These are phyloP conservation scores for Microcebus jonahi DNA, from an alignment of 2,113 vertebrate species.

Conservation along the genomic window DNA sequence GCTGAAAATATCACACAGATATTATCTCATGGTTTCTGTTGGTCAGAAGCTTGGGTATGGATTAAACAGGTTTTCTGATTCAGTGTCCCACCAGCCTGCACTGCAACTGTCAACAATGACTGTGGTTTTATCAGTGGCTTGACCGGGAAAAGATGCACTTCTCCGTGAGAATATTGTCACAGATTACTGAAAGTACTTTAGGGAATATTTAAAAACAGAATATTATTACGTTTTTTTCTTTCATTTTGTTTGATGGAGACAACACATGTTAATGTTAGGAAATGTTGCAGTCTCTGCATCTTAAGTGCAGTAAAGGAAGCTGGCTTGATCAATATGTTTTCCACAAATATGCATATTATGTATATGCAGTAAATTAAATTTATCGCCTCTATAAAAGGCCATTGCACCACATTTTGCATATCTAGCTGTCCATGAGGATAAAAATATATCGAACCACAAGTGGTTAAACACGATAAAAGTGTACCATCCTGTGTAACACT, in stretches of 20 bases:
- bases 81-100: neutral
- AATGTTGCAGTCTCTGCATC: constrained; percentile 76
- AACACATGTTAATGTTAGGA: constrained; percentile 82
- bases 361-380: constrained; percentile 85
- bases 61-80: neutral
- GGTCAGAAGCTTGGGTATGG: neutral
- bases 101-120: neutral
- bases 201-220: constrained; percentile 64
- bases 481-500: constrained; percentile 74
- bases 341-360: constrained; percentile 82
- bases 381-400: constrained; percentile 83
- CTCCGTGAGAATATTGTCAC: neutral
- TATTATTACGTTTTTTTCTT: constrained; percentile 82
- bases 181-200: constrained; percentile 66
- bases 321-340: constrained; percentile 86
- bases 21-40: neutral
- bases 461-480: constrained; percentile 74
- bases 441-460: constrained; percentile 83
- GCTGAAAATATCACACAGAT: neutral
- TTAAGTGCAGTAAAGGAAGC: constrained; percentile 84
- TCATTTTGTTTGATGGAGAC: constrained; percentile 82
- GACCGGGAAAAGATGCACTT: neutral
- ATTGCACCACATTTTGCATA: constrained; percentile 82
- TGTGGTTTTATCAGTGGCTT: neutral
- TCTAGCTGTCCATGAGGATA: constrained; percentile 83